These are phyloP conservation scores for Melangyna quadrimaculata DNA, from an alignment of 2,888 invertebrate genomes.

Conservation along the genomic window DNA sequence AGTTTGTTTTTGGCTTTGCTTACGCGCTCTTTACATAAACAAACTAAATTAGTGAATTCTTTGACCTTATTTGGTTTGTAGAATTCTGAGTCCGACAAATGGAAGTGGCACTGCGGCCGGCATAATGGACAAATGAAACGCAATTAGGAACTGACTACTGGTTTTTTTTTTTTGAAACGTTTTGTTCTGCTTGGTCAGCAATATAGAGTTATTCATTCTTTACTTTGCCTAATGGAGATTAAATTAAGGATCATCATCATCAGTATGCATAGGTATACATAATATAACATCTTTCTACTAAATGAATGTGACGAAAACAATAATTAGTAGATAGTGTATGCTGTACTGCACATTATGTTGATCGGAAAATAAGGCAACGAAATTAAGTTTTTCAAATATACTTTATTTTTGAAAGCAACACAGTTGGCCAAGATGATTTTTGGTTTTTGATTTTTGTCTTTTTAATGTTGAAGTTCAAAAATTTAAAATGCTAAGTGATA, in stretches of 20 bases:
- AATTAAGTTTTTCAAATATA: no score
- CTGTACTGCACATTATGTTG: no score
- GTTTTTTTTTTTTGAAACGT: background rate
- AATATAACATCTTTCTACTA: background rate
- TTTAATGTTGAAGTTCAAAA: no score
- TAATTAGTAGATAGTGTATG: no score
- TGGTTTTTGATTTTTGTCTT: no score
- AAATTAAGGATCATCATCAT: slow-evolving; percentile 2
- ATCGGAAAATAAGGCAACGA: no score
- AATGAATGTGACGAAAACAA: background rate
- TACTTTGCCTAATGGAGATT: slow-evolving; percentile 25
- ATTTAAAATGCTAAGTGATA: no score
- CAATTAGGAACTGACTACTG: slow-evolving; percentile 40
- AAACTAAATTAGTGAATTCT: slow-evolving; percentile 14
- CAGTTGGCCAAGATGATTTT: no score
- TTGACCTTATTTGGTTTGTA: slow-evolving; percentile 45
- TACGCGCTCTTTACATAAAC: background rate
- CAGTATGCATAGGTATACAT: background rate
- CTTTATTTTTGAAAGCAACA: no score
- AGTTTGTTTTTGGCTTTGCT: slow-evolving; percentile 39
- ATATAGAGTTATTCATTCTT: background rate
- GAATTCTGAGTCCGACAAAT: slow-evolving; percentile 29
- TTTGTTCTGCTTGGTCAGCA: background rate
- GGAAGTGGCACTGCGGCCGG: slow-evolving; percentile 40
- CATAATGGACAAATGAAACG: slow-evolving; percentile 39